Base-by-base conservation (phyloP, 2,113 vertebrate genomes). In the Chrysemys picta region DNA sequence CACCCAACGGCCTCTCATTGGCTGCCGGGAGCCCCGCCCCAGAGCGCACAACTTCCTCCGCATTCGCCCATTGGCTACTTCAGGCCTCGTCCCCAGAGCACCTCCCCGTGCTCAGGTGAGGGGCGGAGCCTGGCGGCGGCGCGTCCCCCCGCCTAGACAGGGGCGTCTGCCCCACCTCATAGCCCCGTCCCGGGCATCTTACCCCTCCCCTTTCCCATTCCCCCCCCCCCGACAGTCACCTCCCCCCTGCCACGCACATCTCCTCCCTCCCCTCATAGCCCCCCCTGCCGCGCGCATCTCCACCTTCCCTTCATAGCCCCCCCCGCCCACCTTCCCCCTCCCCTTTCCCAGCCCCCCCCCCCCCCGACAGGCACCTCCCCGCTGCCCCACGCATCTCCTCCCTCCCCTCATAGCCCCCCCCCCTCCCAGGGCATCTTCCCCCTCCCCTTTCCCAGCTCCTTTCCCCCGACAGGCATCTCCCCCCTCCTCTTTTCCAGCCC, bases 1-100 rank as follows among this genome's bases (percentile, higher is more conserved):
- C 47, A 79, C 72, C 45, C 72, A 27, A 12, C 54, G 50, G 50
- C 49, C 6, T 25, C 92, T 85, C 84, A 97, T 95, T 92, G 95
- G 96, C 59, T 5, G 5, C n/a, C 11, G 4, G 29, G 9, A 13
- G 10, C 3, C 5, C 3, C 4, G 42, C 54, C 45, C 80, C 22
- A 53, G 38, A 62, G 6, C 9, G 1, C 85, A 3, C 85, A 27
- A 45, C 16, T 17, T 29, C 47, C 27, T 45, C 45, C 25, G 17
- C 49, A 6, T 29, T 2, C 6, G 5, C 29, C 14, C 10, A 93
- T 88, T 93, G 91, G 96, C 0, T 1, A 1, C 22, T 16, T 38
- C 75, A 24, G 5, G 8, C 45, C 17, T 29, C 38, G 0, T 25
- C 9, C 13, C 10, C 42, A 1, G 7, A 53, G 22, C 42, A 13